These are phyloP conservation scores for Altica lythri DNA, from an alignment of 2,888 invertebrate genomes.

Conservation along the genomic window DNA sequence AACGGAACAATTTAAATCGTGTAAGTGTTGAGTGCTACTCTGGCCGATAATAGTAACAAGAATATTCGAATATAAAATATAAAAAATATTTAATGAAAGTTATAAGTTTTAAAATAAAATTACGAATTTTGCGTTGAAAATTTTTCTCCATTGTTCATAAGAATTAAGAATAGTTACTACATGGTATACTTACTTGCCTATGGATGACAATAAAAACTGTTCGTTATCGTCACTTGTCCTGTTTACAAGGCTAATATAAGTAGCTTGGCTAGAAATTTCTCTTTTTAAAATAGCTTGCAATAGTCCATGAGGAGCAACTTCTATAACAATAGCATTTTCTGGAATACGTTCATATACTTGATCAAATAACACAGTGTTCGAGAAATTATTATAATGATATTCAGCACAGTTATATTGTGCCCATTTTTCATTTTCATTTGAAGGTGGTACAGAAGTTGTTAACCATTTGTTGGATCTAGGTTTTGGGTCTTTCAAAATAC, in stretches of 20 bases:
- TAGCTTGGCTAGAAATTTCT: slow-evolving; percentile 66
- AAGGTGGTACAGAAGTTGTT: slow-evolving; percentile 68
- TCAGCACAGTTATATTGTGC: slow-evolving; percentile 73
- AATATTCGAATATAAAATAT: too few relatives aligned
- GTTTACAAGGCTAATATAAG: slow-evolving; percentile 72
- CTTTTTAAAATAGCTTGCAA: slow-evolving; percentile 80
- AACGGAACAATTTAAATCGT: too few relatives aligned
- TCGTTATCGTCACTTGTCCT: slow-evolving; percentile 66
- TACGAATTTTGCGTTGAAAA: too few relatives aligned
- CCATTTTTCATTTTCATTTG: slow-evolving; percentile 69
- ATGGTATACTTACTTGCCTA: slow-evolving; percentile 41
- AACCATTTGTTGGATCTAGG: slow-evolving; percentile 78
- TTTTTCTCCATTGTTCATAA: too few relatives aligned
- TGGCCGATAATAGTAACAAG: too few relatives aligned
- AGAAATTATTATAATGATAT: slow-evolving; percentile 84
- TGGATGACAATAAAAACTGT: slow-evolving; percentile 51
- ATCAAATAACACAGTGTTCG: slow-evolving; percentile 69
- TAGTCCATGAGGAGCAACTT: slow-evolving; percentile 84
- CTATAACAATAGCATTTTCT: slow-evolving; percentile 76
- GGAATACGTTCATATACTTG: slow-evolving; percentile 78
- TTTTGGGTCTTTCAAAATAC: slow-evolving; percentile 67
- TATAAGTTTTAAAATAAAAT: too few relatives aligned
- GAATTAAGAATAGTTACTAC: too few relatives aligned
- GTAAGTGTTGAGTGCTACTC: too few relatives aligned
- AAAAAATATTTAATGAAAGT: too few relatives aligned